Percentiles rank a stretch among this genome's conserved stretches.
Conservation (phyloP, 2,113 vertebrate genomes). For the Origma solitaria region DNA sequence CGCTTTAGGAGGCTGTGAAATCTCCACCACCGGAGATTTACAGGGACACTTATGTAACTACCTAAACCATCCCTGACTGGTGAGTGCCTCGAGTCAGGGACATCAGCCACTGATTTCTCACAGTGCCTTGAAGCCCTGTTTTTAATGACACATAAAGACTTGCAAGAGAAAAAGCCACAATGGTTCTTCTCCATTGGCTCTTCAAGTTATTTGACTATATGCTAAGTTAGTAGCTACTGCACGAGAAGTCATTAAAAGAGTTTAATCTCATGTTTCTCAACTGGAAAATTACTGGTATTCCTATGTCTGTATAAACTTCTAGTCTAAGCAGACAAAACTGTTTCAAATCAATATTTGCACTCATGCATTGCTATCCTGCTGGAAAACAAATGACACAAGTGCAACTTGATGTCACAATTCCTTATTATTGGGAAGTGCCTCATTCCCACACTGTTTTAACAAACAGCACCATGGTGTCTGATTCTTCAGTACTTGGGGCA, state of each 20-base stretch:
- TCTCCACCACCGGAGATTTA: neutral
- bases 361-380: neutral
- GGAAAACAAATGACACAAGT: neutral
- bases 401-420: neutral
- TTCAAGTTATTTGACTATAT: neutral
- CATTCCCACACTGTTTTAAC: neutral
- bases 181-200: neutral
- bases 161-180: neutral
- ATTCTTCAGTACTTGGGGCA: neutral
- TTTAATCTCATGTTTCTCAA: neutral
- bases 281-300: neutral
- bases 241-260: neutral
- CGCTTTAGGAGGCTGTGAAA: neutral
- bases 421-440: neutral
- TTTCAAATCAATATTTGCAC: neutral
- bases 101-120: neutral
- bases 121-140: neutral
- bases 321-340: neutral
- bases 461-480: rapidly evolving
- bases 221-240: neutral
- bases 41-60: neutral
- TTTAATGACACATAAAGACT: neutral
- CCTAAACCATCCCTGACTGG: neutral
- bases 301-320: neutral
- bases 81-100: neutral